Base-by-base conservation (phyloP, 2,888 invertebrate genomes). In the Acronicta alni region DNA sequence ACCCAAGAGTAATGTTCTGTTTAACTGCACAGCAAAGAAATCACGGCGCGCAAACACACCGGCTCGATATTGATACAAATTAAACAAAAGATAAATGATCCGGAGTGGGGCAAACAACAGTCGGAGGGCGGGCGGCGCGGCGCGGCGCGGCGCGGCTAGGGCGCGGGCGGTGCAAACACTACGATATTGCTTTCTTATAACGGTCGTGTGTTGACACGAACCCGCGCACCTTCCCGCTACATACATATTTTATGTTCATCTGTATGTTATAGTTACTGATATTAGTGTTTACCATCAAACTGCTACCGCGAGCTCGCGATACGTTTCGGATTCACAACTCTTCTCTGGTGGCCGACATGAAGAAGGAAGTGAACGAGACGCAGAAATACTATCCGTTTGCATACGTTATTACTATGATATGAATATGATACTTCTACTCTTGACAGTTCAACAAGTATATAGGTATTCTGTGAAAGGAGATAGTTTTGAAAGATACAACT, bases 31-130 rank as follows among this genome's bases (percentile, higher is more conserved):
- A 32, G 51, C 18, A 51, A 51, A 46, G 54, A 54, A 41, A 46
- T 46, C 45, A 46, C 39, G 18, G 54, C 26, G 17, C 9, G 32
- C 14, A 35, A 41, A 54, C 45, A 39, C n/a, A 20, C 42, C 12
- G 15, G 17, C 30, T 16, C 47, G 58, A 47, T 58, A 44, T 48
- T 53, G 58, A 58, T 62, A 63, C 48, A 63, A 56, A 56, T 60
- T 60, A 65, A 57, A 60, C 56, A 56, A 46, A 44, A 64, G 64
- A 64, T 64, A 47, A 58, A 64, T 59, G 51, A 48, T 49, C 51
- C 38, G 55, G 55, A 47, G 30, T 53, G 41, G 48, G 41, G 37
- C 49, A 63, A 58, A 58, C 58, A 63, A 46, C 49, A 59, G 51
- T 55, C 60, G 45, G 8, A 53, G 39, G 49, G 43, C 48, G 41